These are phyloP conservation scores for Eristalinus aeneus DNA, from an alignment of 2,888 invertebrate genomes.

Conservation along the genomic window DNA sequence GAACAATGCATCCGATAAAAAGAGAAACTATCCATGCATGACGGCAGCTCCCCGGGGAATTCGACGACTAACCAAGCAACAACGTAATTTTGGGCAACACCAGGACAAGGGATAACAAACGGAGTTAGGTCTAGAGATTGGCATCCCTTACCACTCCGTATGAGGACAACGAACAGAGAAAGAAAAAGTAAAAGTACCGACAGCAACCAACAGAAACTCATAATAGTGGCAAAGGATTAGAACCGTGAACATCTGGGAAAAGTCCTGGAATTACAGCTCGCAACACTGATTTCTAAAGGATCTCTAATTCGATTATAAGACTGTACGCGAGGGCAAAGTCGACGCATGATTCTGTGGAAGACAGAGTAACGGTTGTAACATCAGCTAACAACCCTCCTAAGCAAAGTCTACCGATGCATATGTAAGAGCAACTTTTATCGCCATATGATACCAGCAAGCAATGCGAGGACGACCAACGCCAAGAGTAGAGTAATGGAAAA, in stretches of 20 bases:
- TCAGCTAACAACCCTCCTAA: conserved; percentile 40
- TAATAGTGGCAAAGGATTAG: conserved; percentile 66
- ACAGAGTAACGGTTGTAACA: not conserved
- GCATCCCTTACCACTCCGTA: conserved; percentile 21
- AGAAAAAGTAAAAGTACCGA: conserved; percentile 47
- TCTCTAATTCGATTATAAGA: conserved; percentile 69
- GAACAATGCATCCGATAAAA: conserved; percentile 68
- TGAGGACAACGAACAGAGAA: conserved; percentile 12
- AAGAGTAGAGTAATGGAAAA: conserved; percentile 1
- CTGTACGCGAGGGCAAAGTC: conserved; percentile 33
- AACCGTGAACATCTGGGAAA: conserved; percentile 43
- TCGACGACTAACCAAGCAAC: conserved; percentile 42
- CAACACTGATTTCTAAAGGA: conserved; percentile 68
- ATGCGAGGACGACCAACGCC: not conserved
- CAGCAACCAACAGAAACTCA: conserved; percentile 24
- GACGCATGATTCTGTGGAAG: not conserved
- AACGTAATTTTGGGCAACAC: conserved; percentile 56
- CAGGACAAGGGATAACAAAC: conserved; percentile 46
- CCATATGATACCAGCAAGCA: conserved; percentile 60
- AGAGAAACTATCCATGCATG: conserved; percentile 61
- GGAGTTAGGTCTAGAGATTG: not conserved
- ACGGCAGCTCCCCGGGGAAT: conserved; percentile 50
- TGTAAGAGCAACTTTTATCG: conserved; percentile 66
- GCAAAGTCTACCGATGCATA: conserved; percentile 54
- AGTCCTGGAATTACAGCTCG: conserved; percentile 61